Evolutionary conservation across 2,888 invertebrate species (phyloP).

Genomic region (Exephanes ischioxanthus): DNA sequence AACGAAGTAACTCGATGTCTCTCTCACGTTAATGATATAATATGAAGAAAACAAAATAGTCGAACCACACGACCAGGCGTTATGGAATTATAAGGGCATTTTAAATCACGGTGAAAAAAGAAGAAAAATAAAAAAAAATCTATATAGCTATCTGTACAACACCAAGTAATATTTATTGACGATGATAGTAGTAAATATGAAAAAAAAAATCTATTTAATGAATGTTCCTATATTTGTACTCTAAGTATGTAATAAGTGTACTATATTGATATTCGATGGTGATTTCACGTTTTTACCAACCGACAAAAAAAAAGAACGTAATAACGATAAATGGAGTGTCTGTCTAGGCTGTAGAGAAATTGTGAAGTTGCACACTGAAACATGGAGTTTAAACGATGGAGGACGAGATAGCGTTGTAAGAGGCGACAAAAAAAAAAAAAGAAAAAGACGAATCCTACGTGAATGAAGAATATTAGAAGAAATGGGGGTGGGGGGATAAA

Average conservation of each 20-base stretch:
- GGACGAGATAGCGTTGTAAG: constrained; percentile 65
- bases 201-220: constrained; percentile 82
- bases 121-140: constrained; percentile 31
- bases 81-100: constrained; percentile 82
- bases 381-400: constrained; percentile 34
- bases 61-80: constrained; percentile 73
- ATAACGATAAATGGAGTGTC: constrained; percentile 76
- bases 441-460: constrained; percentile 45
- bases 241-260: constrained; percentile 83
- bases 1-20: constrained; percentile 23
- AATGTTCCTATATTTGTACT: constrained; percentile 85
- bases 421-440: constrained; percentile 65
- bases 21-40: not conserved
- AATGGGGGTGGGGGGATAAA: constrained; percentile 9
- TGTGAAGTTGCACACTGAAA: constrained; percentile 53
- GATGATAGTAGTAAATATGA: constrained; percentile 78
- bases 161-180: constrained; percentile 81
- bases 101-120: constrained; percentile 77
- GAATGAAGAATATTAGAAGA: constrained; percentile 57
- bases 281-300: constrained; percentile 84
- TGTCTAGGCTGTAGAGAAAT: constrained; percentile 79
- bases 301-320: constrained; percentile 70
- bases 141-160: constrained; percentile 80
- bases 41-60: not conserved
- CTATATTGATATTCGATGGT: constrained; percentile 83